Percentiles rank a stretch among this genome's conserved stretches.
Evolutionary conservation across 2,113 vertebrate species (phyloP).

Genomic region (Miniopterus natalensis): DNA sequence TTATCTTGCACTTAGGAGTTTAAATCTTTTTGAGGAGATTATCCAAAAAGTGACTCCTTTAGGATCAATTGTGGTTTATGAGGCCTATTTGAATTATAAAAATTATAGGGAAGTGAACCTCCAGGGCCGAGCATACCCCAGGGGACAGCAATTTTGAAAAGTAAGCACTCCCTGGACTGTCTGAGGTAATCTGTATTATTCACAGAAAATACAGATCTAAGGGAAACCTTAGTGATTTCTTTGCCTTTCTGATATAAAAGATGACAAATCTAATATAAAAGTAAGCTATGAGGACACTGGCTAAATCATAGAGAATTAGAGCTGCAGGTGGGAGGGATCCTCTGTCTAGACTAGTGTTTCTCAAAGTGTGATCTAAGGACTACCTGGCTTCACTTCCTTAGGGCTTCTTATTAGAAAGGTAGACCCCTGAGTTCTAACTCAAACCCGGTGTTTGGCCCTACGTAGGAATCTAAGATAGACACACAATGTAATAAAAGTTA

Average conservation of each 20-base stretch:
- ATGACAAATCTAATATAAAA: not conserved
- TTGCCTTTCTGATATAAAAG: slow-evolving; percentile 25
- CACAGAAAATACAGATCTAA: slow-evolving; percentile 48
- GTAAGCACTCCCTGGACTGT: not conserved
- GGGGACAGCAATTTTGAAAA: slow-evolving; percentile 44
- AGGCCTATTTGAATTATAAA: slow-evolving; percentile 58
- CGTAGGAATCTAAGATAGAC: not conserved
- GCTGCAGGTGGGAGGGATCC: not conserved
- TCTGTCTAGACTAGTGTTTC: not conserved
- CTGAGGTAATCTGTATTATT: slow-evolving; percentile 30
- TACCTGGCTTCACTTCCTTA: not conserved
- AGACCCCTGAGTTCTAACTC: not conserved
- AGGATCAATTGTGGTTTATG: slow-evolving; percentile 37
- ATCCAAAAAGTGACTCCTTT: slow-evolving; percentile 58
- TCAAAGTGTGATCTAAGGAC: not conserved
- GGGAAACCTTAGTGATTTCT: slow-evolving; percentile 27
- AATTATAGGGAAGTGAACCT: slow-evolving; percentile 38
- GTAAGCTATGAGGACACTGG: not conserved
- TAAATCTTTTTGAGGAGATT: not conserved
- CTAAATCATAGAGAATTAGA: not conserved
- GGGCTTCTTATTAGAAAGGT: not conserved
- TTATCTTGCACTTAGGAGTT: slow-evolving; percentile 30
- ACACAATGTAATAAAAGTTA: not conserved
- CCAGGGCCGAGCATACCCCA: not conserved
- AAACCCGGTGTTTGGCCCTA: not conserved